phyloP scores from a whole-genome alignment of 1,140 invertebrate species.

The Drosophila persimilis region DNA sequence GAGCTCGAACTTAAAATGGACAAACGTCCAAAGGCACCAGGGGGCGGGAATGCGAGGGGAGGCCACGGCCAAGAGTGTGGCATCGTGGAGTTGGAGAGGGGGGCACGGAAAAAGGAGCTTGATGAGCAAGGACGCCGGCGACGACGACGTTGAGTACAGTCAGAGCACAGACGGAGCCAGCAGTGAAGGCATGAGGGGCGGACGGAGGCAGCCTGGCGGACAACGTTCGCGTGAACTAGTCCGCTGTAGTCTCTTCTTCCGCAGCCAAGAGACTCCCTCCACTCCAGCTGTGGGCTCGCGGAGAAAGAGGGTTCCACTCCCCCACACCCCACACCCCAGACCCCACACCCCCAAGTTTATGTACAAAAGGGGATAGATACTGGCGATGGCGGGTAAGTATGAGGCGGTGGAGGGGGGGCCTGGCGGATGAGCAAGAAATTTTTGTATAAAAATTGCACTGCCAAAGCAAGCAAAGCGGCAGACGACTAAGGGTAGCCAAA shows the following conservation, averaged over 20 bases:
- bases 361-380: constrained; percentile 24
- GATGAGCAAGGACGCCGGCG: constrained; percentile 71
- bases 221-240: constrained; percentile 60
- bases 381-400: constrained; percentile 11
- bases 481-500: constrained; percentile 61
- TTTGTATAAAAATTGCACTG: constrained; percentile 81
- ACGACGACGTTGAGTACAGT: constrained; percentile 25
- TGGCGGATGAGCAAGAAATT: constrained; percentile 60
- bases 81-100: background rate
- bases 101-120: constrained; percentile 42
- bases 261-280: constrained; percentile 50
- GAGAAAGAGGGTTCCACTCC: constrained; percentile 29
- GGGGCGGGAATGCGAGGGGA: background rate
- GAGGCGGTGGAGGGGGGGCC: background rate
- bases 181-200: background rate
- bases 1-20: constrained; percentile 80
- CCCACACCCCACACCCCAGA: constrained; percentile 2
- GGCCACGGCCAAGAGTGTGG: too few relatives aligned
- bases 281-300: constrained; percentile 32
- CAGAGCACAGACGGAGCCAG: constrained; percentile 5
- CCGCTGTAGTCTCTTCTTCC: constrained; percentile 49
- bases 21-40: constrained; percentile 63
- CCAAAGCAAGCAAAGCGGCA: constrained; percentile 63
- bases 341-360: constrained; percentile 52
- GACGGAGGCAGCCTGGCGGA: constrained; percentile 41